Percentiles rank a stretch among this genome's conserved stretches.
phyloP scores from a whole-genome alignment of 35 echinoderm and acorn worm genomes.

The Lytechinus pictus region DNA sequence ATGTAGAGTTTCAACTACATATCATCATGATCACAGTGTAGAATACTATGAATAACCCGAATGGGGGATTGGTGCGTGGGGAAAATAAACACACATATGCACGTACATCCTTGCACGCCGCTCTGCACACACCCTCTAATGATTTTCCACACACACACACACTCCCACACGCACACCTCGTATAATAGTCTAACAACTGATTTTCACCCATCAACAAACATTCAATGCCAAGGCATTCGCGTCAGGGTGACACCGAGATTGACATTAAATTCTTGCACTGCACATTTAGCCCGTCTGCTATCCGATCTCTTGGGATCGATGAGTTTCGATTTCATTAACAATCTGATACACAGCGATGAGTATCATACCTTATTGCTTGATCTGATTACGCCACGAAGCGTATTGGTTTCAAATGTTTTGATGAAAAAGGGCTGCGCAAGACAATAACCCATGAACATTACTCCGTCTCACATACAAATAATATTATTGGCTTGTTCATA shows the following conservation, averaged over 20 bases:
- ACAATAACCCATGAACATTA: neutral
- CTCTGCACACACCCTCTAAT: too few relatives aligned
- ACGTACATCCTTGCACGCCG: too few relatives aligned
- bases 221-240: neutral
- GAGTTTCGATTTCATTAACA: slow-evolving; percentile 18
- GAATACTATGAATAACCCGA: too few relatives aligned
- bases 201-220: neutral
- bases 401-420: neutral
- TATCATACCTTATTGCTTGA: neutral
- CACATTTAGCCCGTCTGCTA: neutral
- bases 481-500: too few relatives aligned
- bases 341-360: neutral
- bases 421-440: neutral
- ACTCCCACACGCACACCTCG: too few relatives aligned
- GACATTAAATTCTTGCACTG: neutral
- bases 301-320: neutral
- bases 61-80: too few relatives aligned
- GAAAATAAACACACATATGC: too few relatives aligned
- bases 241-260: neutral
- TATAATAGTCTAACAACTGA: neutral
- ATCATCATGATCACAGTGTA: too few relatives aligned
- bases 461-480: neutral
- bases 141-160: too few relatives aligned
- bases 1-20: too few relatives aligned
- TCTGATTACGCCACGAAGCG: neutral